Evolutionary conservation across 2,888 invertebrate species (phyloP).

Genomic region (Drepana falcataria): DNA sequence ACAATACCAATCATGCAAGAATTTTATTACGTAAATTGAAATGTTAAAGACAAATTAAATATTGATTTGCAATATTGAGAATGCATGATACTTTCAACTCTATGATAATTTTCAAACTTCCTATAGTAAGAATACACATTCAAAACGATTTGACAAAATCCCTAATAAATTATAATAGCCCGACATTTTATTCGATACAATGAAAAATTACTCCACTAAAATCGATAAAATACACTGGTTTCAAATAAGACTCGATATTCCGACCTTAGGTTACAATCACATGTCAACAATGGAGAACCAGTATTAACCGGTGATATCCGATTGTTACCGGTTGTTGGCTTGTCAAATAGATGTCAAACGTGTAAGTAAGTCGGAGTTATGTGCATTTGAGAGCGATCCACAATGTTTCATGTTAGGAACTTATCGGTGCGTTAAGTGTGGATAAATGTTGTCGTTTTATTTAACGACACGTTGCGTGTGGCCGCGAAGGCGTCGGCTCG

Average conservation of each 20-base stretch:
- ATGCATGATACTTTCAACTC: no score
- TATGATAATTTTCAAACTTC: no score
- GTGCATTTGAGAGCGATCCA: constrained; percentile 17
- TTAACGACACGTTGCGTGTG: constrained; percentile 59
- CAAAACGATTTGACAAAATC: neutral
- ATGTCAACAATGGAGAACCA: neutral
- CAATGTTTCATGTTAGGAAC: constrained; percentile 20
- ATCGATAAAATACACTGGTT: neutral
- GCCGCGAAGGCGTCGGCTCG: constrained; percentile 27
- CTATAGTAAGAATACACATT: no score
- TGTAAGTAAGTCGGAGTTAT: constrained; percentile 21
- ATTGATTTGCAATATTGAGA: no score
- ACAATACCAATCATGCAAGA: no score
- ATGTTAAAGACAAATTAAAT: no score
- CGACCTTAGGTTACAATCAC: neutral
- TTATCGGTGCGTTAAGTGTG: constrained; percentile 25
- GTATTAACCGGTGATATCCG: constrained; percentile 7
- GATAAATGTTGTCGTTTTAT: constrained; percentile 60
- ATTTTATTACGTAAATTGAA: no score
- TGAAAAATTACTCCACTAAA: neutral
- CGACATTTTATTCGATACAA: neutral
- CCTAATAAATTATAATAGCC: neutral
- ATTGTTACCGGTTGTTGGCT: constrained; percentile 25
- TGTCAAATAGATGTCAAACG: constrained; percentile 22
- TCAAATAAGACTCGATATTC: neutral